These are phyloP conservation scores for Pelmatolapia mariae DNA, from an alignment of 2,113 vertebrate genomes.

Conservation along the genomic window DNA sequence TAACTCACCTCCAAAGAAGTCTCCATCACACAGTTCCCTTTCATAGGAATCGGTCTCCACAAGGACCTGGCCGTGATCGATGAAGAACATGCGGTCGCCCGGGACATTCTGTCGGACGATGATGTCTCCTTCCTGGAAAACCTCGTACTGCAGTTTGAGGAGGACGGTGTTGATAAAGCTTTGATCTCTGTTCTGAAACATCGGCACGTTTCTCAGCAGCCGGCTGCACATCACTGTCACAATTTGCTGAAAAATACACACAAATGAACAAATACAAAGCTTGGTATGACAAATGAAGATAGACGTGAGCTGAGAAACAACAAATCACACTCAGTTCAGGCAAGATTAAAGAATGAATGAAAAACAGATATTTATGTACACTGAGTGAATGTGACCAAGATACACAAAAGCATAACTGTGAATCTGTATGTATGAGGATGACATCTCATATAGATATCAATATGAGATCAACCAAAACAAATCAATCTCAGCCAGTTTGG, in stretches of 20 bases:
- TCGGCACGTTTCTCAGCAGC: slow-evolving; percentile 56
- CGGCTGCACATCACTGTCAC: slow-evolving; percentile 41
- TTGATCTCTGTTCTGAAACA: slow-evolving; percentile 56
- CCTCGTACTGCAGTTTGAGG: slow-evolving; percentile 47
- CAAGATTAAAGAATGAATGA: background rate
- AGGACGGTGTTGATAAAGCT: slow-evolving; percentile 63
- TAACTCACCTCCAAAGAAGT: slow-evolving; percentile 67
- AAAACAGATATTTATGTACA: background rate
- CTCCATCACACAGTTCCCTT: slow-evolving; percentile 67
- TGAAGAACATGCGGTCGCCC: slow-evolving; percentile 67
- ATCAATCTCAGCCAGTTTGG: background rate
- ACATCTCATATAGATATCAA: background rate
- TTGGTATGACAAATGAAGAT: background rate
- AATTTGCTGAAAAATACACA: slow-evolving; percentile 47
- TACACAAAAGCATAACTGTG: background rate
- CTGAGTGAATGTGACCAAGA: background rate
- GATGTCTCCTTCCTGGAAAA: slow-evolving; percentile 53
- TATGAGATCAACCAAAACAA: background rate
- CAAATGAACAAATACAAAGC: background rate
- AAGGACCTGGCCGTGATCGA: slow-evolving; percentile 59
- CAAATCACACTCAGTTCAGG: background rate
- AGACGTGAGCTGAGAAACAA: background rate
- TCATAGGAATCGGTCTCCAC: slow-evolving; percentile 49
- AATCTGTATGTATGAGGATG: background rate
- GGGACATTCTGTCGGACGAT: slow-evolving; percentile 38